These are phyloP conservation scores for Mantis religiosa DNA, from an alignment of 2,888 invertebrate genomes.

Conservation along the genomic window DNA sequence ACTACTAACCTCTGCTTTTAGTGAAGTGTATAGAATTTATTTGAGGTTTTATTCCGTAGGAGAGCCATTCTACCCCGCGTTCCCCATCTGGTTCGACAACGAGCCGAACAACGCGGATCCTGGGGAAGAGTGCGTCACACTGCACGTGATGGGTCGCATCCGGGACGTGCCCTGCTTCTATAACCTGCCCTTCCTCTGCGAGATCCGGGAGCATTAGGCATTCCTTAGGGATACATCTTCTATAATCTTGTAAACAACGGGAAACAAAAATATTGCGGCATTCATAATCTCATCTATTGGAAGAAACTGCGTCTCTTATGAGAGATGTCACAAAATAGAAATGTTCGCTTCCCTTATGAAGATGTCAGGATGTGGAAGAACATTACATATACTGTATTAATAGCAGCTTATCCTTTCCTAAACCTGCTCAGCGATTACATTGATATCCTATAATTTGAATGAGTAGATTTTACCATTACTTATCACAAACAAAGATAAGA, in stretches of 20 bases:
- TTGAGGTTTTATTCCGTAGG: not conserved
- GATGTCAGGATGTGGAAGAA: no score
- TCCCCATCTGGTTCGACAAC: slow-evolving; percentile 1
- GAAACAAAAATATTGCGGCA: not conserved
- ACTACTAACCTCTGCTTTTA: not conserved
- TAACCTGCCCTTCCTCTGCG: slow-evolving; percentile 1
- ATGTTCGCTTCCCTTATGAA: not conserved
- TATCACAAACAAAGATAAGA: no score
- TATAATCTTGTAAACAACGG: not conserved
- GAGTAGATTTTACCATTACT: no score
- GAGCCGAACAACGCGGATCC: slow-evolving; percentile 5
- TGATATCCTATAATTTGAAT: no score
- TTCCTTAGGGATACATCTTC: not conserved
- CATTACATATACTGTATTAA: no score
- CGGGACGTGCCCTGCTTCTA: slow-evolving; percentile 6
- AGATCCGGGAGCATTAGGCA: not conserved
- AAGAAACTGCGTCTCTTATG: not conserved
- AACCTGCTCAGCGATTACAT: no score
- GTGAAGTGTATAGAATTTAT: not conserved
- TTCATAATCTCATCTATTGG: not conserved
- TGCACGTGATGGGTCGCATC: slow-evolving; percentile 3
- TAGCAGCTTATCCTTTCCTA: no score
- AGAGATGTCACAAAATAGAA: not conserved
- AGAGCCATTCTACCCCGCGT: not conserved
- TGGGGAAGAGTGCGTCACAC: slow-evolving; percentile 8